Conservation (phyloP, 2,113 vertebrate species). For the Hypanus sabinus region DNA sequence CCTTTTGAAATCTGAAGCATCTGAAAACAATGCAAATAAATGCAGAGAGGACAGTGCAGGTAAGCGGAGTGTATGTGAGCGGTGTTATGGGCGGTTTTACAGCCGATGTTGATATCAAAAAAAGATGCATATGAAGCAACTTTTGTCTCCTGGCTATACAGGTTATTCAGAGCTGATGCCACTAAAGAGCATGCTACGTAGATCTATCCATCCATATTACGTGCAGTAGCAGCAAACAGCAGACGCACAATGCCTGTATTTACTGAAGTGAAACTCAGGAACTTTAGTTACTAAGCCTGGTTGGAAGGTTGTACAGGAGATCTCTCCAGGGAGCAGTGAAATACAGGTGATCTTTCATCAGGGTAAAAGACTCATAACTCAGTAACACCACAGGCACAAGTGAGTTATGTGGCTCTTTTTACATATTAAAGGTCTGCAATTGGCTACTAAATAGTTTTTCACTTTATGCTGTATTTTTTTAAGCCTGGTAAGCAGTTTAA, state of each 20-base stretch:
- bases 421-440: conserved; percentile 12
- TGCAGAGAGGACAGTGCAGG: too few species aligned
- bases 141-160: neutral
- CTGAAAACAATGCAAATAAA: too few species aligned
- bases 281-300: conserved; percentile 28
- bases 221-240: neutral
- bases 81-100: too few species aligned
- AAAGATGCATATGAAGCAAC: neutral
- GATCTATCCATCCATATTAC: neutral
- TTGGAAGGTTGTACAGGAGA: neutral
- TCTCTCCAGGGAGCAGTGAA: conserved; percentile 21
- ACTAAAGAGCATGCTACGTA: neutral
- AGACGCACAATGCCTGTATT: conserved; percentile 23
- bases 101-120: neutral
- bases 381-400: neutral
- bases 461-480: neutral
- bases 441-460: conserved; percentile 27
- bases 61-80: too few species aligned
- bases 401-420: conserved; percentile 28
- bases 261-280: conserved; percentile 27
- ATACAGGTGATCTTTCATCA: conserved; percentile 37
- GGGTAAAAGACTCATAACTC: conserved; percentile 28
- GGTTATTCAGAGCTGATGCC: neutral
- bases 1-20: too few species aligned
- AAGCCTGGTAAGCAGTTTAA: conserved; percentile 32